A percentile compares a stretch with the other conserved stretches of the same genome.
Evolutionary conservation across 30 jellyfish, hydroid and myxozoan species (phyloP).

Genomic region (Turritopsis dohrnii): DNA sequence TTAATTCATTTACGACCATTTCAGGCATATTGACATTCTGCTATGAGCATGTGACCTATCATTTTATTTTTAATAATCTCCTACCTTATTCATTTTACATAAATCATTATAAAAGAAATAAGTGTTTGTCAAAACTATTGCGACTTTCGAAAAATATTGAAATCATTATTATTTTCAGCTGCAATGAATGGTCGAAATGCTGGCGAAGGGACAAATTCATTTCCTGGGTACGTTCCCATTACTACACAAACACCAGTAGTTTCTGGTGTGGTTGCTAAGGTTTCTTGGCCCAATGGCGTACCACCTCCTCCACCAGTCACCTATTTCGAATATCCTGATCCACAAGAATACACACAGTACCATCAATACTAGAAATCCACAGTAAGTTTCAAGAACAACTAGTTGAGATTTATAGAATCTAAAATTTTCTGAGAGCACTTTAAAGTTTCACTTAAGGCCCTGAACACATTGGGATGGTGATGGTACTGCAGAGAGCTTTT

Average conservation of each 20-base stretch:
- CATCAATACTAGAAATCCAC: constrained; percentile 8
- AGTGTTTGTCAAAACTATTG: too few relatives aligned
- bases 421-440: not conserved
- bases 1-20: too few relatives aligned
- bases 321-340: constrained; percentile 85
- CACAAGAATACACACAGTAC: constrained; percentile 40
- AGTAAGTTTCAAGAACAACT: not conserved
- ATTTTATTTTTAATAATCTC: too few relatives aligned
- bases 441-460: too few relatives aligned
- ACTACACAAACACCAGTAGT: constrained; percentile 53
- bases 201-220: not conserved
- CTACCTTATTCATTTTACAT: too few relatives aligned
- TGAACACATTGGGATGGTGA: too few relatives aligned
- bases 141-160: constrained; percentile 2
- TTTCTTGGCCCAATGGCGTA: constrained; percentile 90
- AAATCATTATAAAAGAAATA: too few relatives aligned
- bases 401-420: not conserved
- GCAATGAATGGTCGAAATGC: constrained; percentile 47
- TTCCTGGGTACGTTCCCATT: constrained; percentile 89
- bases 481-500: not conserved
- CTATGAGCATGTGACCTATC: too few relatives aligned
- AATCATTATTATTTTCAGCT: constrained; percentile 47
- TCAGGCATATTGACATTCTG: too few relatives aligned
- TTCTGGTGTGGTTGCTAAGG: constrained; percentile 89
- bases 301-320: constrained; percentile 85